These are phyloP conservation scores for Drosophila orena DNA, from an alignment of 1,140 invertebrate species.

Conservation along the genomic window DNA sequence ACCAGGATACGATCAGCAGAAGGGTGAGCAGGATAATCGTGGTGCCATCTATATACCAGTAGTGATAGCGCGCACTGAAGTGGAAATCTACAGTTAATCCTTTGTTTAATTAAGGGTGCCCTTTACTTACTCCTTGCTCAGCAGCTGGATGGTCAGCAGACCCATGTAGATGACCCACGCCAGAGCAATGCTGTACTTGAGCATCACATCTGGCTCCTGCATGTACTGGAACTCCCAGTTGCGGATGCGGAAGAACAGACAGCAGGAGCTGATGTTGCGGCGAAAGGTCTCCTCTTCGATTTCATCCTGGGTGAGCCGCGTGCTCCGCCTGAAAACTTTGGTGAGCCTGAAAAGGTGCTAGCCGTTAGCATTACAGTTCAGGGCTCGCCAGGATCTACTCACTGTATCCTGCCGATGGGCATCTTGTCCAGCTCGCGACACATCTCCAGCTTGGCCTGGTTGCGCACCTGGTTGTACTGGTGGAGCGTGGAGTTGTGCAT, in stretches of 20 bases:
- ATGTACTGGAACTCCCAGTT: constrained; percentile 81
- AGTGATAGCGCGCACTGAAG: constrained; percentile 56
- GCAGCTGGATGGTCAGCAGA: constrained; percentile 70
- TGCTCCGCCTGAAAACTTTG: constrained; percentile 68
- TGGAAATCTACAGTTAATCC: background rate
- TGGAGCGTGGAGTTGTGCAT: constrained; percentile 83
- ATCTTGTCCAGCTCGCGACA: constrained; percentile 84
- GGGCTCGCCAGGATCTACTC: background rate
- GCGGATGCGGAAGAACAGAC: constrained; percentile 74
- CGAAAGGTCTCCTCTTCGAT: constrained; percentile 79
- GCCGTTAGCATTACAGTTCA: too few relatives aligned
- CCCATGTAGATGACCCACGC: constrained; percentile 70
- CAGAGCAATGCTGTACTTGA: constrained; percentile 80
- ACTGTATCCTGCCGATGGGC: constrained; percentile 84
- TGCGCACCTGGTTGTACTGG: constrained; percentile 84
- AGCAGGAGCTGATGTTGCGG: constrained; percentile 80
- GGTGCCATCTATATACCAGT: constrained; percentile 65
- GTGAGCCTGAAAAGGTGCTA: constrained; percentile 35
- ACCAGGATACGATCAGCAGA: constrained; percentile 84
- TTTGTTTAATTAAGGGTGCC: fast-evolving
- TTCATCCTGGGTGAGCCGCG: constrained; percentile 76
- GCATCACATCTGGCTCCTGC: constrained; percentile 78
- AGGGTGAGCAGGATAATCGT: constrained; percentile 72
- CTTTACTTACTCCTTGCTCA: constrained; percentile 65
- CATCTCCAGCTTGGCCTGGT: constrained; percentile 84